These are phyloP conservation scores for Ceyx cyanopectus DNA, from an alignment of 2,113 vertebrate genomes.

Conservation along the genomic window DNA sequence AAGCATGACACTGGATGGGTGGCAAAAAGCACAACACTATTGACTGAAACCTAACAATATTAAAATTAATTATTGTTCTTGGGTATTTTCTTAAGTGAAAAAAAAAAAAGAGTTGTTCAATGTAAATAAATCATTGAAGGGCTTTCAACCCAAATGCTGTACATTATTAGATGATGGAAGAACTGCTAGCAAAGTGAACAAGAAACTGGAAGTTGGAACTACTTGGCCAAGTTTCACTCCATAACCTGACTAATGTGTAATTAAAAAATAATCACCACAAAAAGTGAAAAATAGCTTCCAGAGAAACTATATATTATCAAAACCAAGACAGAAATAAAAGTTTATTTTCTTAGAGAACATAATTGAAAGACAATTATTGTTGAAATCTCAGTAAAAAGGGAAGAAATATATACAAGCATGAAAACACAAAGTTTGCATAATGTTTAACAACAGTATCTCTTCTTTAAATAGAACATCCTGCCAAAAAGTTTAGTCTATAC, in stretches of 20 bases:
- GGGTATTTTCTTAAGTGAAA: neutral
- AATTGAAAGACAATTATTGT: neutral
- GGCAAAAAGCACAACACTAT: neutral
- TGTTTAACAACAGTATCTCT: neutral
- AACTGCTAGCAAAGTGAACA: conserved; percentile 15
- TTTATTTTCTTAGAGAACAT: neutral
- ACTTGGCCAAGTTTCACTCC: conserved; percentile 24
- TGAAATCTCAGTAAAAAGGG: neutral
- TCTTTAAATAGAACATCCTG: neutral
- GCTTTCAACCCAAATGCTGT: conserved; percentile 2
- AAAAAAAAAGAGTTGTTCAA: neutral
- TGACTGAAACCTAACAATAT: neutral
- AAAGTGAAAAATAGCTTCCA: conserved; percentile 27
- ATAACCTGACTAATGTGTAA: conserved; percentile 3
- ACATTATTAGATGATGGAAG: conserved; percentile 10
- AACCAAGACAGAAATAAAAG: neutral
- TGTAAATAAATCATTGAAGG: conserved; percentile 13
- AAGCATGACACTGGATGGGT: neutral
- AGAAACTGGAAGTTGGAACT: conserved; percentile 30
- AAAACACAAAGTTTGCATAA: neutral
- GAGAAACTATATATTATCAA: neutral
- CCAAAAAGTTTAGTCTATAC: neutral
- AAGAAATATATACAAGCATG: neutral
- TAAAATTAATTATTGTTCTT: neutral
- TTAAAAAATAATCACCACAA: conserved; percentile 24